A percentile compares a stretch with the other conserved stretches of the same genome.
Conservation (phyloP, 2,797 vertebrate genomes). For the Anniella stebbinsi region DNA sequence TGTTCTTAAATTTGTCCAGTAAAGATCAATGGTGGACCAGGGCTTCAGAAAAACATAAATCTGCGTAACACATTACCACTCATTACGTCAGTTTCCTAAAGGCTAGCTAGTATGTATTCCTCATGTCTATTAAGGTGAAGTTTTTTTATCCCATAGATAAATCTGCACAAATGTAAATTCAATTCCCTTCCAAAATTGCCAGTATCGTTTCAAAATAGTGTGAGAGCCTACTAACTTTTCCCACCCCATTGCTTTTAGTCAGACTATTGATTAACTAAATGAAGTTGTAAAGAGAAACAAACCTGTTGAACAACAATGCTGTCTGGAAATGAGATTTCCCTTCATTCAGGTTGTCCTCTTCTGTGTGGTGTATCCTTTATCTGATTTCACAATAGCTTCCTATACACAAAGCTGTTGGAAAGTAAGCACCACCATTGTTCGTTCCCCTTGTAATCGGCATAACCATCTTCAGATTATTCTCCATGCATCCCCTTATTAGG, state of each 20-base stretch:
- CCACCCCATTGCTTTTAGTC: background rate
- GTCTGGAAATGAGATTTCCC: background rate
- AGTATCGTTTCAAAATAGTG: background rate
- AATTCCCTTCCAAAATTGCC: background rate
- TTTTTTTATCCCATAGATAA: background rate
- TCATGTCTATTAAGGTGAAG: background rate
- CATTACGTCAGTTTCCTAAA: background rate
- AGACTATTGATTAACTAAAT: background rate
- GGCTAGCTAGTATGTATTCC: background rate
- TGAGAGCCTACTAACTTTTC: background rate
- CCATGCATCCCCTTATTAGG: slow-evolving; percentile 26
- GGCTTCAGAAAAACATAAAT: background rate
- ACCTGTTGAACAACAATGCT: background rate
- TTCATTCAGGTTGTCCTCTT: background rate
- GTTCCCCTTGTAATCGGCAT: slow-evolving; percentile 17
- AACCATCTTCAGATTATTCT: slow-evolving; percentile 47
- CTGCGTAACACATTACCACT: background rate
- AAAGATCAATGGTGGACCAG: background rate
- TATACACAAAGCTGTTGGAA: background rate
- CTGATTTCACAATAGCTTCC: background rate
- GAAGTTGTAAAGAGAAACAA: background rate
- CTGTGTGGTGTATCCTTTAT: slow-evolving; percentile 1
- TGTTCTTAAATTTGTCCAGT: background rate
- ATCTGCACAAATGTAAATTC: background rate
- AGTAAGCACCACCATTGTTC: slow-evolving; percentile 22